Evolutionary conservation across 2,888 invertebrate genomes (phyloP), one percentile per base, ranked within the genome.

Genomic region (Drosophila nigricruria): DNA sequence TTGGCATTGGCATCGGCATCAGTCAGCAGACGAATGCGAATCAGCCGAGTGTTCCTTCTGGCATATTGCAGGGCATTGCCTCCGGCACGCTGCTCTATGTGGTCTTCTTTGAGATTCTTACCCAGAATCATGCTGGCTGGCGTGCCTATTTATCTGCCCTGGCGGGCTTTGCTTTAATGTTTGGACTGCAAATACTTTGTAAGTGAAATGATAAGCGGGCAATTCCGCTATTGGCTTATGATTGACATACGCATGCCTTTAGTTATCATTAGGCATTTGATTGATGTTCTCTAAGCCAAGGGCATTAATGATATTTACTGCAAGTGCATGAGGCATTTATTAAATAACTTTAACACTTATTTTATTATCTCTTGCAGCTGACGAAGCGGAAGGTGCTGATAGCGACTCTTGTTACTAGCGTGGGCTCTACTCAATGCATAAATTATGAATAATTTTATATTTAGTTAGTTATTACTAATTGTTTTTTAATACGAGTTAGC

Each of bases 41-140:
- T 0, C 94, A 95, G 0, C 93, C 94, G 1, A 95, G 94, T 23
- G 93, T 96, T 9, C 93, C 94, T 18, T 95, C 96, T 0, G 95
- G 95, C 45, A 93, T 96, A 34, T 67, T 92, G 16, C 96, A 98
- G 53, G 90, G 90, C 8, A 86, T 90, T 6, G 98, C 98, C 0
- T 96, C 97, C 50, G 99, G 98, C 16, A 98, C 98, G 0, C 95
- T 99, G 47, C 93, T 99, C 5, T 99, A 98, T 93, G 97, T 99
- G 18, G 98, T 98, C n/a, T 98, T 98, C 94, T 98, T 98, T 92
- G 98, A 99, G 93, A 97, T 98, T 61, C 94, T 98, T 86, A 95
- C 95, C 12, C 93, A 93, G 58, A 91, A 90, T 62, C 91, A 91
- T 57, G 88, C 89, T 16, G 96, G 96, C 8, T 92, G 97, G 25